These are phyloP conservation scores for Avahi laniger DNA, from an alignment of 2,797 vertebrate genomes.

Conservation along the genomic window DNA sequence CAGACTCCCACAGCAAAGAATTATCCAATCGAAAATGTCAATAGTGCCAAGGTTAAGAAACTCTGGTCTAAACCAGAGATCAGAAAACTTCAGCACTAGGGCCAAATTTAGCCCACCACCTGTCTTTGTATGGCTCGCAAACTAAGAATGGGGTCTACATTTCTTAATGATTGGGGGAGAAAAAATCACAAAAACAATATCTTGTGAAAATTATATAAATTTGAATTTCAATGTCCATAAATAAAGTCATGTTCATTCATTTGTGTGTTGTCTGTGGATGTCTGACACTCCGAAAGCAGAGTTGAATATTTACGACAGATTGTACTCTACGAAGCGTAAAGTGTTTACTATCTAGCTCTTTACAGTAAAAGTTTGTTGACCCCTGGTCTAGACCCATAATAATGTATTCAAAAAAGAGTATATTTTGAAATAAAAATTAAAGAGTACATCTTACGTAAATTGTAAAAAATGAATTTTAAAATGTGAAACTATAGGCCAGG, in stretches of 20 bases:
- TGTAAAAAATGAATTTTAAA: background rate
- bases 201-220: slow-evolving; percentile 14
- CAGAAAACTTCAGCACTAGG: background rate
- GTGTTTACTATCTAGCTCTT: slow-evolving; percentile 17
- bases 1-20: background rate
- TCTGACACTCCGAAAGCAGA: background rate
- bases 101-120: background rate
- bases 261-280: background rate
- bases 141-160: background rate
- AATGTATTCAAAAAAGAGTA: background rate
- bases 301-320: background rate
- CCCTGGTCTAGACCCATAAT: background rate
- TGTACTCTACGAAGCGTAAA: background rate
- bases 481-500: background rate
- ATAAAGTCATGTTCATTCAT: background rate
- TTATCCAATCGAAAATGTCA: background rate
- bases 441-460: background rate
- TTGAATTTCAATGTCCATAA: slow-evolving; percentile 29
- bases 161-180: background rate
- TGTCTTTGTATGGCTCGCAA: background rate
- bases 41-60: slow-evolving; percentile 6
- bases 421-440: background rate
- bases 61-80: background rate
- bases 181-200: background rate
- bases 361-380: slow-evolving; percentile 3